These are phyloP conservation scores for Pristionchus fissidentatus DNA, from an alignment of 2,888 invertebrate genomes.

Conservation along the genomic window DNA sequence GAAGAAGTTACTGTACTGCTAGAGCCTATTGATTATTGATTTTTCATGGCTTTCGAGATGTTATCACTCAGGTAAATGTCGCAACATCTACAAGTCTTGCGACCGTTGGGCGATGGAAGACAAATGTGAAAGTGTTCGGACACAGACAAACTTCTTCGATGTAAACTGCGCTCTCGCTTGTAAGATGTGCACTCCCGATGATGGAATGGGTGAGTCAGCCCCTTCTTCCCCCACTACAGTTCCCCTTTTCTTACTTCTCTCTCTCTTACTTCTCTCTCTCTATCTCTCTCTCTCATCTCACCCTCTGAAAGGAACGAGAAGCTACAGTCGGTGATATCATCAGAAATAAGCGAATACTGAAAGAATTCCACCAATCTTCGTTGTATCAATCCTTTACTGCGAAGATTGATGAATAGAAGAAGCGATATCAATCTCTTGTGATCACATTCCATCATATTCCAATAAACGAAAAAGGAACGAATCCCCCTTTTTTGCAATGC, in stretches of 20 bases:
- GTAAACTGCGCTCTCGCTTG: constrained; percentile 75
- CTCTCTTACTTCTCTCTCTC: too few species aligned
- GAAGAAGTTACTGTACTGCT: too few species aligned
- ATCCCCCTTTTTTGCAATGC: too few species aligned
- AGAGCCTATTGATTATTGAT: not conserved
- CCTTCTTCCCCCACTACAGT: too few species aligned
- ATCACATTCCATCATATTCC: not conserved
- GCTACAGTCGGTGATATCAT: too few species aligned
- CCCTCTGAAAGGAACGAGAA: too few species aligned
- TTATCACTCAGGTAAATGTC: constrained; percentile 72
- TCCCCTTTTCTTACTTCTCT: too few species aligned
- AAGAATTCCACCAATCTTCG: too few species aligned
- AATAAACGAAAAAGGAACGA: too few species aligned
- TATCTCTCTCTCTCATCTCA: too few species aligned
- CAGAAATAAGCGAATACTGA: too few species aligned
- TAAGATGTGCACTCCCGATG: constrained; percentile 73
- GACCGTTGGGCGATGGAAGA: constrained; percentile 75
- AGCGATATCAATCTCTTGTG: not conserved
- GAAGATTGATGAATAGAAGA: not conserved
- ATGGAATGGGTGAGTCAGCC: constrained; percentile 56
- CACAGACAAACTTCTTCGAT: constrained; percentile 75
- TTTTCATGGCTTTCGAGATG: not conserved
- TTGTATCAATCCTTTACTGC: not conserved
- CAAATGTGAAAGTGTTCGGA: constrained; percentile 71
- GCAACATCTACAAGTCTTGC: constrained; percentile 75